phyloP scores from a whole-genome alignment of 1,140 invertebrate species.

The Kradibia gibbosae region DNA sequence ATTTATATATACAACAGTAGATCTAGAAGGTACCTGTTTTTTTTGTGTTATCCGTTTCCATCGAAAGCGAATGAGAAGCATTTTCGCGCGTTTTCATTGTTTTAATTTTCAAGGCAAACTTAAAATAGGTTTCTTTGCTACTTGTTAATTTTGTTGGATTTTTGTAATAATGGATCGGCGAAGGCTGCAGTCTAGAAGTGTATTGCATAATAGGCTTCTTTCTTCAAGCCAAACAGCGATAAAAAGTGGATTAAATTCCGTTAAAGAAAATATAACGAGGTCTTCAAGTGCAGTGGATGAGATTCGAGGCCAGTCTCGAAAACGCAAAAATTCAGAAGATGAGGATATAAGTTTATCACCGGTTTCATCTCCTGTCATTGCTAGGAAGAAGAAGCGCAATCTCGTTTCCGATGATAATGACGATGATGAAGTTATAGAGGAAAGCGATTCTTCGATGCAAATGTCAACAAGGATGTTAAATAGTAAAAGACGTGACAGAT shows the following conservation, averaged over 20 bases:
- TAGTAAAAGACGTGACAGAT: neutral
- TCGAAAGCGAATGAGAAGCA: neutral
- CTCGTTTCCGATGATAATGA: neutral
- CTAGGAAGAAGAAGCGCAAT: conserved; percentile 30
- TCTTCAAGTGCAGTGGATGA: conserved; percentile 17
- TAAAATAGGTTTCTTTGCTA: neutral
- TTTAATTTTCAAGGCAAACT: too few relatives aligned
- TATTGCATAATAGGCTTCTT: conserved; percentile 22
- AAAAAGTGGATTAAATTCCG: neutral
- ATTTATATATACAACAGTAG: too few relatives aligned
- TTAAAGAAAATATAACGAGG: neutral
- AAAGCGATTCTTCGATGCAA: neutral
- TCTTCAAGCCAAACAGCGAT: conserved; percentile 29
- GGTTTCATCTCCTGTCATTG: neutral
- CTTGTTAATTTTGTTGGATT: neutral
- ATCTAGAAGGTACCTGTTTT: too few relatives aligned
- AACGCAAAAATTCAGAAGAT: conserved; percentile 40
- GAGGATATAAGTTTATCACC: neutral
- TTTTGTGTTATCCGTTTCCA: too few relatives aligned
- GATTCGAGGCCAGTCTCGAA: neutral
- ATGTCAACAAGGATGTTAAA: neutral
- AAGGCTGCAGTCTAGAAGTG: conserved; percentile 26
- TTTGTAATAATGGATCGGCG: conserved; percentile 48
- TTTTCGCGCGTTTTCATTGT: conserved; percentile 1
- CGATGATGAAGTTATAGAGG: neutral